These are phyloP conservation scores for Acrocephalus kingi DNA, from an alignment of 2,113 vertebrate genomes.

Conservation along the genomic window DNA sequence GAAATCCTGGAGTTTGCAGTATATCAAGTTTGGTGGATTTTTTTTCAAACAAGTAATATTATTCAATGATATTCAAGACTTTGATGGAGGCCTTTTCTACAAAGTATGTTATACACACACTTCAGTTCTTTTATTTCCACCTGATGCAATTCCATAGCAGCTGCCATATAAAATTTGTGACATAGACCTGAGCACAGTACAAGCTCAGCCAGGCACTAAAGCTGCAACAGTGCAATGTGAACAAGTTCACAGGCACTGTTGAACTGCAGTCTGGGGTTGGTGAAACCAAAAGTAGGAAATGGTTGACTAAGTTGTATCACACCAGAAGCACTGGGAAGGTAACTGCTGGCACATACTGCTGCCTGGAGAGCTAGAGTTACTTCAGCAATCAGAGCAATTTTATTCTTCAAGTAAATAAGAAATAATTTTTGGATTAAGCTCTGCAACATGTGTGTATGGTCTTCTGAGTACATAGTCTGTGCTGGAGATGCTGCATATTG, in stretches of 20 bases:
- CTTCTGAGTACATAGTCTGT: not conserved
- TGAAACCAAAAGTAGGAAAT: not conserved
- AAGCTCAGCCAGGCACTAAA: not conserved
- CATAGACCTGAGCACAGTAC: not conserved
- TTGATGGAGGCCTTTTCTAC: not conserved
- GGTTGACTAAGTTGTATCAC: not conserved
- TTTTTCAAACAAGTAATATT: constrained; percentile 13
- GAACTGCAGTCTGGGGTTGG: not conserved
- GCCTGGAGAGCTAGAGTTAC: not conserved
- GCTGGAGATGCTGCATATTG: not conserved
- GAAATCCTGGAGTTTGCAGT: not conserved
- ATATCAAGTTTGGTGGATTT: not conserved
- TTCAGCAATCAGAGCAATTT: constrained; percentile 12
- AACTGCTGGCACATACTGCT: not conserved
- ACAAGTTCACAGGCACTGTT: not conserved
- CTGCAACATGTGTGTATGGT: not conserved
- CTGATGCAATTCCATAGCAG: not conserved
- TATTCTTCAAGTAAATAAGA: not conserved
- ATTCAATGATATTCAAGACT: not conserved
- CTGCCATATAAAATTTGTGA: not conserved
- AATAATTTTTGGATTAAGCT: constrained; percentile 9
- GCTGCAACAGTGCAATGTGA: not conserved
- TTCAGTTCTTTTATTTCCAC: not conserved
- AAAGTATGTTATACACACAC: not conserved
- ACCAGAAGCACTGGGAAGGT: not conserved